Base-by-base conservation (phyloP, 2,113 vertebrate species). In the Myiopsitta monachus region DNA sequence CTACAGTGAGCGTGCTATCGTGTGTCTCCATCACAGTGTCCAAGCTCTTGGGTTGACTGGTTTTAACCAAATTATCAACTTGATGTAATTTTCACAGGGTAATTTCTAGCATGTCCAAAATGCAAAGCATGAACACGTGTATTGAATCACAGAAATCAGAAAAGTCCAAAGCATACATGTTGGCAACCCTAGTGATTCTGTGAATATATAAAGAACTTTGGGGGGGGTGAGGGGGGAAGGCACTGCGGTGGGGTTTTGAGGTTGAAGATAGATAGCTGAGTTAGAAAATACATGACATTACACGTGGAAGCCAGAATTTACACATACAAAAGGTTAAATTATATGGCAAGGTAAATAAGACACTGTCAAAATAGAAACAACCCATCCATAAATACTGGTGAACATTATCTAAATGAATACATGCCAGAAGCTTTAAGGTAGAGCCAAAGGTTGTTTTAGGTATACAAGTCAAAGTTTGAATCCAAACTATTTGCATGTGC, bases 91-190 rank as follows among this genome's bases (percentile, higher is more conserved):
- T 89, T 67, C n/a, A 38, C 13, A 47, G 36, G 22, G 23, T 10
- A 47, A 61, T 26, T 49, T 85, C 64, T 44, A 86, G 28, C 18
- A 33, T 9, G 28, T 47, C 26, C 38, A 41, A 59, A 41, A 43
- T 10, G 39, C 49, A 46, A 89, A 73, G 28, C 18, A 33, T 7
- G 19, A 47, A 54, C 19, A 67, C 1, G 0, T 39, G 43, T 30
- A 64, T 7, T 44, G 41, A 64, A 54, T 7, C 14, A 41, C 44
- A 52, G 57, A 81, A 54, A 59, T 31, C 7, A 54, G 63, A 47
- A 81, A 33, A 75, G 36, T 14, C n/a, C 28, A 46, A 24, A 3
- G 9, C 1, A 0, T 62, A 49, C 3, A 0, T 4, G 8, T 18
- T 64, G 19, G 21, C 26, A 51, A 59, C 8, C 55, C 33, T 23